Evolutionary conservation across 2,888 invertebrate genomes (phyloP), one percentile per base, ranked within the genome.

Genomic region (Ophion obscuratus): DNA sequence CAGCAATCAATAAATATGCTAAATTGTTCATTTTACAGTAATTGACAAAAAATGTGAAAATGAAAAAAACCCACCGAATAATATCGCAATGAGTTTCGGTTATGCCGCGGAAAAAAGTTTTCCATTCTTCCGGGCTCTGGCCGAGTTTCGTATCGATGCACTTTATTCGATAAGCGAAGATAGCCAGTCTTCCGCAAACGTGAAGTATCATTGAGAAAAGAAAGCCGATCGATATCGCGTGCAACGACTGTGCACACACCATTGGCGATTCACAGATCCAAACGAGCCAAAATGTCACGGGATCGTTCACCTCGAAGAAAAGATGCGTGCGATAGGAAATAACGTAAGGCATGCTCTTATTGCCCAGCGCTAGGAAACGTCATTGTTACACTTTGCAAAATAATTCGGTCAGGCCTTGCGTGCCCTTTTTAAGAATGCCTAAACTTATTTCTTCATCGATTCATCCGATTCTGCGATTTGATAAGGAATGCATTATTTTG

Each of bases 241-340:
- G 84, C 47, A 85, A 62, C 40, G 80, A n/a, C 20, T 81, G 66
- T 40, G 75, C 24, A 24, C 78, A 84, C 10, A 82, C 64, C 84
- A 87, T 71, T 14, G 84, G 82, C 24, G 67, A 61, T 74, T 88
- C 77, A 66, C 31, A 82, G 24, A 81, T 59, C 76, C 84, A 86
- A 31, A 88, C 47, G 9, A 82, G 11, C 67, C 84, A 84, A 14
- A 80, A 85, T n/a, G 74, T 73, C 7, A 70, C 14, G 1, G 80
- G 27, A 36, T 80, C 83, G 10, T 82, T 74, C 2, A 87, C 70
- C n/a, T 83, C 74, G 27, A 84, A 84, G 59, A 85, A 85, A 62
- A 85, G n/a, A n/a, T n/a, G 83, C 17, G 85, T 81, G 6, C 85
- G 87, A 31, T 82, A 87, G 2, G 88, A 75, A 27, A 80, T 61